These are phyloP conservation scores for Pantala flavescens DNA, from an alignment of 1,140 invertebrate species.

Conservation along the genomic window DNA sequence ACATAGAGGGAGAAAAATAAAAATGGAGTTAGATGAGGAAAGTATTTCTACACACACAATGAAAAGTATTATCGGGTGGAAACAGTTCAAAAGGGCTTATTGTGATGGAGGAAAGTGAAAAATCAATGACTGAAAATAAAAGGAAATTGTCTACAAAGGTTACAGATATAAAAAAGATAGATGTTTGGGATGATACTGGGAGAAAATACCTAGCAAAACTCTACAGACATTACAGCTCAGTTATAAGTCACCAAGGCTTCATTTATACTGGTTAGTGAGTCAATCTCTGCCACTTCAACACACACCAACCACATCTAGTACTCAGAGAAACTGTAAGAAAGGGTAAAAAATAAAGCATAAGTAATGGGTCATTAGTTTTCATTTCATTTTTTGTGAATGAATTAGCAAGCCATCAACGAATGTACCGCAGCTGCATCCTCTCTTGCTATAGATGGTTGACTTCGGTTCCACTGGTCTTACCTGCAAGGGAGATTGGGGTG, in stretches of 20 bases:
- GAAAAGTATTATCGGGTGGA: background rate
- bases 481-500: slow-evolving; percentile 29
- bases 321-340: slow-evolving; percentile 16
- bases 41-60: slow-evolving; percentile 1
- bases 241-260: background rate
- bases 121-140: slow-evolving; percentile 14
- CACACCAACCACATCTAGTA: slow-evolving; percentile 7
- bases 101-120: slow-evolving; percentile 12
- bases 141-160: background rate
- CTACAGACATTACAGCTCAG: slow-evolving; percentile 11
- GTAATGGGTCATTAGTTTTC: background rate
- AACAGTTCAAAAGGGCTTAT: slow-evolving; percentile 11
- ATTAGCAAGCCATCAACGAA: background rate
- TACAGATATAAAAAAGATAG: background rate
- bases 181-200: background rate
- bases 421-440: slow-evolving; percentile 2
- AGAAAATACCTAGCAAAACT: slow-evolving; percentile 12
- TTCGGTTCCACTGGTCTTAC: background rate
- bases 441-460: background rate
- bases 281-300: slow-evolving; percentile 11
- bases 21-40: background rate
- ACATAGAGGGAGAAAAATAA: slow-evolving; percentile 13
- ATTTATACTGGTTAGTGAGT: background rate
- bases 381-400: slow-evolving; percentile 6
- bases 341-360: slow-evolving; percentile 13